These are phyloP conservation scores for Gadopsis marmoratus DNA, from an alignment of 2,797 vertebrate genomes.

Conservation along the genomic window DNA sequence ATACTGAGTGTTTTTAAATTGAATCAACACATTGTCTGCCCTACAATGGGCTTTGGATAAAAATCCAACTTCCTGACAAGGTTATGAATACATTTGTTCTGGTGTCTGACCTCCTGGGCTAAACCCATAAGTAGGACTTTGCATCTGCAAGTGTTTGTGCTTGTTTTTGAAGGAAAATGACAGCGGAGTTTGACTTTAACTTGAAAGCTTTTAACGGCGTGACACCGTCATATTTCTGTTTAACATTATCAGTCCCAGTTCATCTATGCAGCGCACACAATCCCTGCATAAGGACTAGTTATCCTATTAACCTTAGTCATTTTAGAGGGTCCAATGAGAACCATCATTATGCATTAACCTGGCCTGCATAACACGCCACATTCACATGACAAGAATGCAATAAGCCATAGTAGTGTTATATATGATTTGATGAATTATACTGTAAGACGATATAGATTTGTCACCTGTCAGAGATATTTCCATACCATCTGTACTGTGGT, in stretches of 20 bases:
- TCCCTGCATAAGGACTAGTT: background rate
- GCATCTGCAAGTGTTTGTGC: constrained; percentile 4
- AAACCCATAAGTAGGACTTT: constrained; percentile 15
- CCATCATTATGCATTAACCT: background rate
- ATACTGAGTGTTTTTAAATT: constrained; percentile 44
- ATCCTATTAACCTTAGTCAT: background rate
- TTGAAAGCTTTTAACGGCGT: background rate
- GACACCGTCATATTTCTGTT: background rate
- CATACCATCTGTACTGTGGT: too few species aligned
- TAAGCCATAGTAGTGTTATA: background rate
- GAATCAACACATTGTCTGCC: constrained; percentile 31
- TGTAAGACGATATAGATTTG: too few species aligned
- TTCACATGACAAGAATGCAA: background rate
- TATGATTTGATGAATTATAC: too few species aligned
- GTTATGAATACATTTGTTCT: constrained; percentile 35
- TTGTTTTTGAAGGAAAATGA: background rate
- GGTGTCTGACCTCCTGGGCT: constrained; percentile 3
- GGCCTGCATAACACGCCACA: background rate
- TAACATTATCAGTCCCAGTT: background rate
- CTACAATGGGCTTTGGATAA: constrained; percentile 27
- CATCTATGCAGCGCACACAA: background rate
- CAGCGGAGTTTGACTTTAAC: background rate
- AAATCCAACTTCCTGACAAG: constrained; percentile 31
- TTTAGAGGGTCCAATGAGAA: background rate
- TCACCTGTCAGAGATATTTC: too few species aligned